Base-by-base conservation (phyloP, 2,113 vertebrate species). In the Echinops telfairi region DNA sequence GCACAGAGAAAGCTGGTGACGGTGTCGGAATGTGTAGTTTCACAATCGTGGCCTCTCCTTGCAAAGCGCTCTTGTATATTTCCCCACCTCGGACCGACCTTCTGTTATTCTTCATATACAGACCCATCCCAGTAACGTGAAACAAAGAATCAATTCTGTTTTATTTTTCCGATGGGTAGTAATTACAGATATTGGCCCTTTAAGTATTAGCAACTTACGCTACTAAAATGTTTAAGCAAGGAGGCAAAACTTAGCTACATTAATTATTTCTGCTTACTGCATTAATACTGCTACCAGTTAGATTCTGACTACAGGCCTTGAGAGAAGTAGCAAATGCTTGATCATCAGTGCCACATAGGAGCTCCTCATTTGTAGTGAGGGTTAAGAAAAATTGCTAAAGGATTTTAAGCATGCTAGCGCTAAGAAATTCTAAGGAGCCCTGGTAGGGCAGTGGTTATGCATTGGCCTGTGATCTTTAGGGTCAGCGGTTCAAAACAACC, bases 171-270 rank as follows among this genome's bases (percentile, higher is more conserved):
- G 17, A 73, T 36, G 71, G n/a, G 19, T 73, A 36, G 20, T 73
- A 73, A 73, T 76, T 60, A 62, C 76, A 38, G 3, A 27, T 68
- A 57, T 20, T 64, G 29, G 77, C 36, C 25, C 70, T 36, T 73
- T 83, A 76, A 76, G 60, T 88, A 91, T 91, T 89, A 81, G 66
- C 86, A 91, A 36, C 23, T 60, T 23, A 83, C 17, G 17, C 12
- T 77, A 38, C 43, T 89, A 77, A 92, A 83, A 25, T 79, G 29
- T 68, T 86, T 79, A n/a, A 87, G 40, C 1, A 64, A 36, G 31
- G 64, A 88, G 17, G 53, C 33, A 93, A 78, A 88, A 87, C 78
- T 79, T 73, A 75, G 82, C 33, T 40, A 60, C 15, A 79, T 73
- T 80, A 68, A 83, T 43, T 71, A n/a, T 81, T 11, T 8, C 27